Evolutionary conservation across 2,113 vertebrate genomes (phyloP), one percentile per base, ranked within the genome.

Genomic region (Colius striatus): DNA sequence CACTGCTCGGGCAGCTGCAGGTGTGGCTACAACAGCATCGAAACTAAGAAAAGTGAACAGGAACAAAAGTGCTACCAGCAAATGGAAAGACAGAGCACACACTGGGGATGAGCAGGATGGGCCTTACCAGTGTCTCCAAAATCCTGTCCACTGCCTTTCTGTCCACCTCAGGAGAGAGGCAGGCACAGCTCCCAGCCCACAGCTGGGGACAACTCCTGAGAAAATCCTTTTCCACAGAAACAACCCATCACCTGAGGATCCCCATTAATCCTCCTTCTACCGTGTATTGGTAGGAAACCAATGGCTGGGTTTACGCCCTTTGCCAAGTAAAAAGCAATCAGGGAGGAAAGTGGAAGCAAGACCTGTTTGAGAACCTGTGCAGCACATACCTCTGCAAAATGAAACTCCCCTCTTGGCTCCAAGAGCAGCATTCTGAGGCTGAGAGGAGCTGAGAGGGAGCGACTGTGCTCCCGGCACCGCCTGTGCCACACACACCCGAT

Each of bases 151-250:
- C 57, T 71, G 67, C 63, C 80, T 75, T 45, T 23, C 54, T 11
- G 53, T 10, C n/a, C 0, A 2, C 61, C 61, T 47, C 55, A 3
- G 45, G 63, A 51, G 76, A 23, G 32, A 30, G 1, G 1, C 13
- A 4, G 0, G 15, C 29, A 38, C 38, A 41, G 9, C 38, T 41
- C 38, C 38, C 38, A 50, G 55, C 79, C 27, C 0, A 0, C 74
- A 65, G 83, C 76, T 90, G 47, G 85, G 80, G 81, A 70, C 79
- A 75, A 48, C 20, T 62, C 2, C 4, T 0, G 0, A 67, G 62
- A 65, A 87, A 95, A 93, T 89, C 94, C 80, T 72, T 91, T 86
- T 36, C 29, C 90, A 80, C 13, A 3, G 78, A 74, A 95, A 82
- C 85, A 77, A 91, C 79, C 32, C 79, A 79, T 73, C 53, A 94